Conservation (phyloP, 2,797 vertebrate genomes). For the Platalea minor region DNA sequence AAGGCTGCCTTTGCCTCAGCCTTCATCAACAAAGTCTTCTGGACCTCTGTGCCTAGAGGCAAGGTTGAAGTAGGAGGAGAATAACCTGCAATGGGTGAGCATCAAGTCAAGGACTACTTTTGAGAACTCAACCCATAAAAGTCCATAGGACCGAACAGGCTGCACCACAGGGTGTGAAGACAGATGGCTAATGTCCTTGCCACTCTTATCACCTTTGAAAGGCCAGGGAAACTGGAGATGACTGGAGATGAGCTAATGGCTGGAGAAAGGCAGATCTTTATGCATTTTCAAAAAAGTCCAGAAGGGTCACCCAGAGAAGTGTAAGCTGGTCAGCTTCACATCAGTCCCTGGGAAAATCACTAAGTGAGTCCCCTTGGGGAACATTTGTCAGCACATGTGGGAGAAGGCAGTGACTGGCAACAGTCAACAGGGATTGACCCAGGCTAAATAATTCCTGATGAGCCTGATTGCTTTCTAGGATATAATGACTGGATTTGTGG, state of each 20-base stretch:
- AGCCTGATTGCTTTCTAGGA: not conserved
- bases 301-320: not conserved
- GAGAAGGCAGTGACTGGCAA: not conserved
- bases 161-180: not conserved
- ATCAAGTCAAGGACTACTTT: not conserved
- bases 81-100: not conserved
- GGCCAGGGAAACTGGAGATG: not conserved
- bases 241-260: not conserved
- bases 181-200: not conserved
- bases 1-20: not conserved
- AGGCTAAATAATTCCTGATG: not conserved
- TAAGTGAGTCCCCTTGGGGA: not conserved
- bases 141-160: rapidly evolving
- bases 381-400: not conserved
- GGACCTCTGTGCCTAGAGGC: not conserved
- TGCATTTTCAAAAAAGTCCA: not conserved
- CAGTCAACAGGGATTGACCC: not conserved
- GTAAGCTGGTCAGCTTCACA: not conserved
- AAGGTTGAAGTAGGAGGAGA: not conserved
- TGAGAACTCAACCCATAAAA: not conserved
- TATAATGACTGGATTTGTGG: not conserved
- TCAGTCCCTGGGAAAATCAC: not conserved
- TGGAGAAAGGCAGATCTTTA: not conserved
- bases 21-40: not conserved
- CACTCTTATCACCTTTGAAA: not conserved